Base-by-base conservation (phyloP, 2,888 invertebrate genomes). In the Eupeodes latifasciatus region DNA sequence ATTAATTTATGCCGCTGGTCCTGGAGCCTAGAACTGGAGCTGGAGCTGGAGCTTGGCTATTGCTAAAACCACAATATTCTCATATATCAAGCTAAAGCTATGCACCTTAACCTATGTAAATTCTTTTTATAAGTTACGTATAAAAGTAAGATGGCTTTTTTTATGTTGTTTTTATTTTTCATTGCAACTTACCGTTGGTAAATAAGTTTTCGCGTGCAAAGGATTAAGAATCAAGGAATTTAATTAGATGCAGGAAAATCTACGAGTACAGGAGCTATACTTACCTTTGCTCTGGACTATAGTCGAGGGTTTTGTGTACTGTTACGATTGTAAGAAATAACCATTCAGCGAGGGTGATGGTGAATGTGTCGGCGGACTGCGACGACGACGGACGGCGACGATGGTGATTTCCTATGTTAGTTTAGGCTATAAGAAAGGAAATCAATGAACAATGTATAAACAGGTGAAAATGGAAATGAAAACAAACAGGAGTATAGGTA, bases 1-100 rank as follows among this genome's bases (percentile, higher is more conserved):
- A 86, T 86, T 86, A 86, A 86, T 86, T 86, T 78, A 75, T 82
- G 72, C 81, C 77, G 67, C 81, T 81, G 76, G 27, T 27, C 19
- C 19, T 19, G 19, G 19, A 27, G 55, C 0, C 47, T 47, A 10
- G 34, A 6, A 4, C 4, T 40, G 40, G 40, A 40, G 34, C 40
- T 55, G 40, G 27, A 27, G 55, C 44, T 44, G 34, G 10, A 44
- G 14, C 40, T 40, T 40, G 40, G 40, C 1, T 5, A 40, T 40
- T 2, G 40, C 40, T 5, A 0, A 5, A 40, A 40, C 5, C 67
- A 49, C 19, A 47, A 47, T 40, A n/a, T 57, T 4, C 27, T 2
- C 10, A 27, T 10, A 27, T 27, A 27, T 27, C 27, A 27, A 27
- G 11, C 11, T 57, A 57, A 27, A 27, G 11, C 11, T 57, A 57